These are phyloP conservation scores for Phodopus roborovskii DNA, from an alignment of 2,113 vertebrate species.

Conservation along the genomic window DNA sequence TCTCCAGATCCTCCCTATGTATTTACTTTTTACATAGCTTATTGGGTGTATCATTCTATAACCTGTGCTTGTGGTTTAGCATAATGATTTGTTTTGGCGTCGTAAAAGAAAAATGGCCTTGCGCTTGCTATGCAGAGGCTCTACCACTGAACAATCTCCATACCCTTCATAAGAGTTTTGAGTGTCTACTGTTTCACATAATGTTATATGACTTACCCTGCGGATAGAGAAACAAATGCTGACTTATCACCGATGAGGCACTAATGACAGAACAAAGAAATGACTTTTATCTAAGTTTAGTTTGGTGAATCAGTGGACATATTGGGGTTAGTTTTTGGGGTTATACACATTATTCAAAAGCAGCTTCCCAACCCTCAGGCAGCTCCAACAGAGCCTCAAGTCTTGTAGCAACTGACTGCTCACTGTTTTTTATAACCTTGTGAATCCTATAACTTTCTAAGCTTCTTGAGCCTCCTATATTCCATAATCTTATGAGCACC, in stretches of 20 bases:
- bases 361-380: neutral
- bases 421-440: neutral
- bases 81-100: neutral
- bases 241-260: neutral
- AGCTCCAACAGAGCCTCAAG: neutral
- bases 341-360: neutral
- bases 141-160: neutral
- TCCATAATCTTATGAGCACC: neutral
- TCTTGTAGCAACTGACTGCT: neutral
- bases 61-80: neutral
- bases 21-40: neutral
- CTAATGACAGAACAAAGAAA: neutral
- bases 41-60: neutral
- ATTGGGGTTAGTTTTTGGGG: neutral
- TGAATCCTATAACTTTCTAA: neutral
- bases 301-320: neutral
- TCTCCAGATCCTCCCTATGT: neutral
- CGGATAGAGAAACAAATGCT: neutral
- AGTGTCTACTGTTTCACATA: neutral
- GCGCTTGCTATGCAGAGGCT: too few relatives aligned
- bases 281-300: neutral
- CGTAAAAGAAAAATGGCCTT: neutral
- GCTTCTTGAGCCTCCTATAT: neutral
- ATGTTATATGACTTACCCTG: neutral
- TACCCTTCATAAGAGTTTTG: neutral